phyloP scores from a whole-genome alignment of 2,888 invertebrate species.

The Pristionchus arcanus region DNA sequence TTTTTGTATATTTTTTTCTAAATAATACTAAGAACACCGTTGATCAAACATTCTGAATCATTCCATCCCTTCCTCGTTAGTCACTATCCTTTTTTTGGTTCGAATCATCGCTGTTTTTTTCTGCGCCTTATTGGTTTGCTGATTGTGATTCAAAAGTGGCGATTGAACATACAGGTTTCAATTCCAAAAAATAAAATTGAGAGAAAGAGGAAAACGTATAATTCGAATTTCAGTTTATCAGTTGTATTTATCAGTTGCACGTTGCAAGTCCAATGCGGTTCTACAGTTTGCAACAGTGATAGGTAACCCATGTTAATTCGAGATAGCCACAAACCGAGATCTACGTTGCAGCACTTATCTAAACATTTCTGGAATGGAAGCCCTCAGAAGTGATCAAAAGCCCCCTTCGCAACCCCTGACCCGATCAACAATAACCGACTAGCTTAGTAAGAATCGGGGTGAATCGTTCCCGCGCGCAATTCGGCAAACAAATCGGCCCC shows the following conservation, averaged over 20 bases:
- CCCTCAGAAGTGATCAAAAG: not conserved
- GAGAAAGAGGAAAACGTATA: too few relatives aligned
- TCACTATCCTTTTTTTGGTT: not conserved
- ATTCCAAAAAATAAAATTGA: not conserved
- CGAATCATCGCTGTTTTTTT: constrained; percentile 13
- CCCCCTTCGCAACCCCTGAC: not conserved
- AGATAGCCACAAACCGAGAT: too few relatives aligned
- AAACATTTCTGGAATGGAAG: not conserved
- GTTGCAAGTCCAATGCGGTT: too few relatives aligned
- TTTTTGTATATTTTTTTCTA: not conserved
- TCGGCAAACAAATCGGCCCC: not conserved
- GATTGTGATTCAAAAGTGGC: not conserved
- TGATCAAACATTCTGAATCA: not conserved
- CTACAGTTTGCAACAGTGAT: too few relatives aligned
- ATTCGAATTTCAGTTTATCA: too few relatives aligned
- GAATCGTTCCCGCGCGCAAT: not conserved
- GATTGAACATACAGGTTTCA: not conserved
- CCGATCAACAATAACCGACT: not conserved
- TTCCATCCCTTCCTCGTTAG: not conserved
- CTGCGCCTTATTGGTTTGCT: not conserved
- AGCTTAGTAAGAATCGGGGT: not conserved
- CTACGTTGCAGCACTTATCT: too few relatives aligned
- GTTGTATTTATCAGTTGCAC: too few relatives aligned
- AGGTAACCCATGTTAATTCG: too few relatives aligned
- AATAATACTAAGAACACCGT: not conserved